These are phyloP conservation scores for Brachypalpus laphriformis DNA, from an alignment of 2,888 invertebrate species.

Conservation along the genomic window DNA sequence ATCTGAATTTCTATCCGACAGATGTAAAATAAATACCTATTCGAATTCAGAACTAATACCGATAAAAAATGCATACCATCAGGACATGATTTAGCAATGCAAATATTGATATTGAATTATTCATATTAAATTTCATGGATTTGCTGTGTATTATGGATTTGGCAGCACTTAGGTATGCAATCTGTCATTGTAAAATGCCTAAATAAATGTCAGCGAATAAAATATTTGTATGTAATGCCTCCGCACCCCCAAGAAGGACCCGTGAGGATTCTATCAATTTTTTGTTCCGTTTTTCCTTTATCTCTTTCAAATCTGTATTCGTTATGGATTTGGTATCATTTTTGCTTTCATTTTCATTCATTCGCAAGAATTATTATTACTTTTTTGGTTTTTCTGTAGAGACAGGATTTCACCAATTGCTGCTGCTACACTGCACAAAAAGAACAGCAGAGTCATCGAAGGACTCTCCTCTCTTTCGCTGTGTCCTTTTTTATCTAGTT, in stretches of 20 bases:
- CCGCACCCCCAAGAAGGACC: slow-evolving; percentile 14
- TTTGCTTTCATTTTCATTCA: slow-evolving; percentile 6
- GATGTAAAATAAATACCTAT: slow-evolving; percentile 24
- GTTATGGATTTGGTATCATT: not conserved
- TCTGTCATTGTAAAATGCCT: slow-evolving; percentile 49
- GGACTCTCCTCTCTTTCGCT: not conserved
- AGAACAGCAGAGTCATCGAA: slow-evolving; percentile 39
- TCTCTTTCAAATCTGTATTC: slow-evolving; percentile 8
- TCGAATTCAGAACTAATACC: slow-evolving; percentile 1
- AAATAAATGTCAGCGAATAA: slow-evolving; percentile 48
- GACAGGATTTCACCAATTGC: slow-evolving; percentile 33
- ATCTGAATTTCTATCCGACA: not conserved
- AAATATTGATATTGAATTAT: slow-evolving; percentile 70
- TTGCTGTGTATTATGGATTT: slow-evolving; percentile 19
- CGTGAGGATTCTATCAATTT: slow-evolving; percentile 29
- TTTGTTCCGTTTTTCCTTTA: not conserved
- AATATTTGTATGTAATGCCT: slow-evolving; percentile 32
- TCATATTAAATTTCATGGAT: slow-evolving; percentile 58
- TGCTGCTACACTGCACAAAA: slow-evolving; percentile 37
- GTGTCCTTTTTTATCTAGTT: slow-evolving; percentile 24
- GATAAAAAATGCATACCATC: slow-evolving; percentile 25
- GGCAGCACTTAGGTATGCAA: slow-evolving; percentile 60
- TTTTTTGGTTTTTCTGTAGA: not conserved
- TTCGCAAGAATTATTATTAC: not conserved
- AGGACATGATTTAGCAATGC: slow-evolving; percentile 53